These are phyloP conservation scores for Acronicta psi DNA, from an alignment of 2,888 invertebrate species.

Conservation along the genomic window DNA sequence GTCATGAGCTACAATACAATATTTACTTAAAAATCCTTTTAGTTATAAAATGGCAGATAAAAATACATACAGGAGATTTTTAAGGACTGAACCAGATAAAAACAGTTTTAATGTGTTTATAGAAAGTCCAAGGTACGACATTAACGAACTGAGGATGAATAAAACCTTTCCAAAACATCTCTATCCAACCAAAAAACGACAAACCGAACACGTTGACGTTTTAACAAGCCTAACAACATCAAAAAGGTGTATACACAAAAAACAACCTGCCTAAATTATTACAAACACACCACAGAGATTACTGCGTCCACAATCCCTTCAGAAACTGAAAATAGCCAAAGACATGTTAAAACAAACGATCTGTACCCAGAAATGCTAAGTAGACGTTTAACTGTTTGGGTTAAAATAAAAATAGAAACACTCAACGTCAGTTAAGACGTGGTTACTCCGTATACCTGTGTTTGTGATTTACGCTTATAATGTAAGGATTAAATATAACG, in stretches of 20 bases:
- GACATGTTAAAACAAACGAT: constrained; percentile 62
- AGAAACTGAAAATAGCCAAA: constrained; percentile 80
- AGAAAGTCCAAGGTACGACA: constrained; percentile 15
- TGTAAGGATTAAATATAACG: background rate
- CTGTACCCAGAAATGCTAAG: constrained; percentile 79
- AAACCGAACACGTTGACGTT: constrained; percentile 20
- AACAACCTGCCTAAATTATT: constrained; percentile 48
- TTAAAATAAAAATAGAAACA: constrained; percentile 81
- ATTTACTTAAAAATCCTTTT: too few species aligned
- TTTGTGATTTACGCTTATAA: constrained; percentile 17
- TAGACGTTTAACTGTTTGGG: constrained; percentile 77
- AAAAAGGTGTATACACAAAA: constrained; percentile 51
- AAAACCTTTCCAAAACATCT: constrained; percentile 33
- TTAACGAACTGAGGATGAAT: constrained; percentile 27
- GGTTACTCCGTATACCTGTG: constrained; percentile 42
- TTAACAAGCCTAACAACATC: constrained; percentile 50
- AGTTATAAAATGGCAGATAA: too few species aligned
- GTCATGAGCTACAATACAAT: too few species aligned
- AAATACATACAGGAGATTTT: too few species aligned
- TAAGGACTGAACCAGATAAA: constrained; percentile 9
- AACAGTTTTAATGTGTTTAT: constrained; percentile 1
- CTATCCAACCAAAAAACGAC: constrained; percentile 21
- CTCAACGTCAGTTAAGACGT: constrained; percentile 61
- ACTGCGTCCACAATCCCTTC: constrained; percentile 63
- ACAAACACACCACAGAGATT: constrained; percentile 55